phyloP scores from a whole-genome alignment of 2,888 invertebrate genomes.

The Mythimna pallens region DNA sequence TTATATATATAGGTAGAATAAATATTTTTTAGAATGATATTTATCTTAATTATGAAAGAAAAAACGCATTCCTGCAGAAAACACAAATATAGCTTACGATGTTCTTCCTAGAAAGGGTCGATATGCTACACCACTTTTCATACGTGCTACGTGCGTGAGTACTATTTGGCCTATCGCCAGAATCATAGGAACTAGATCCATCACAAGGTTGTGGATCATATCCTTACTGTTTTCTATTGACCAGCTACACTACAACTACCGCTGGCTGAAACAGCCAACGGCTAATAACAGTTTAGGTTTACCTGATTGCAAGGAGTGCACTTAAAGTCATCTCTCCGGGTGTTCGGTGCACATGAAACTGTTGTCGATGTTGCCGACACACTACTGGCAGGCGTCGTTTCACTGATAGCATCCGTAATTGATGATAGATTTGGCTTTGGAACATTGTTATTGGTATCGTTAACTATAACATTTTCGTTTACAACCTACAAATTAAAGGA shows the following conservation, averaged over 20 bases:
- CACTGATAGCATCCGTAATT: conserved; percentile 16
- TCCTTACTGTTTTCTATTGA: neutral
- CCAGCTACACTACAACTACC: neutral
- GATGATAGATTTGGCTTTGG: conserved; percentile 36
- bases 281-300: neutral
- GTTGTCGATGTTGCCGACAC: conserved; percentile 36
- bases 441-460: conserved; percentile 79
- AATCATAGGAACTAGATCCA: conserved; percentile 10
- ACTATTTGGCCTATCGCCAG: conserved; percentile 21
- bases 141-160: neutral
- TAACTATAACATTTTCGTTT: conserved; percentile 51
- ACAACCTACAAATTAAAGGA: conserved; percentile 64
- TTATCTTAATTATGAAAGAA: no score
- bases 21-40: no score
- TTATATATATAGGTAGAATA: no score
- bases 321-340: conserved; percentile 67
- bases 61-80: no score
- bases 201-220: conserved; percentile 8
- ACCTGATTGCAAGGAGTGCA: conserved; percentile 79
- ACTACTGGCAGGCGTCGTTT: conserved; percentile 29
- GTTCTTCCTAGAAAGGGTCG: no score
- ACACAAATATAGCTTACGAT: no score
- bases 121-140: conserved; percentile 9
- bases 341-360: conserved; percentile 11
- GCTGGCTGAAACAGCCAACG: neutral